Evolutionary conservation across 2,888 invertebrate genomes (phyloP), one percentile per base, ranked within the genome.

Genomic region (Agrochola lota): DNA sequence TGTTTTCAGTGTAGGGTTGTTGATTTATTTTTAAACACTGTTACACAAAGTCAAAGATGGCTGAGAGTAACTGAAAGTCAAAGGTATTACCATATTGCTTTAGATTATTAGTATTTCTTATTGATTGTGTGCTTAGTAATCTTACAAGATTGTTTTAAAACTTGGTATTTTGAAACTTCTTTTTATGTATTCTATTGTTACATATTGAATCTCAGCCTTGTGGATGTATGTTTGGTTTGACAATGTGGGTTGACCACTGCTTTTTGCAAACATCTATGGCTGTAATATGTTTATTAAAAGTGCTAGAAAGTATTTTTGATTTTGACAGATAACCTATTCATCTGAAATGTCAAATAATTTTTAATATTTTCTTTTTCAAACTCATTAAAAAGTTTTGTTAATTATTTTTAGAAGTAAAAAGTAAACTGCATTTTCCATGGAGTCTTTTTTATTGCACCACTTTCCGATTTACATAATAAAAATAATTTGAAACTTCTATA

Each of bases 21-120:
- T 91, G 92, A 93, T 94, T 95, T 94, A 95, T 94, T 95, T 95
- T 94, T 95, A 95, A 93, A 94, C 94, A 90, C 89, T 92, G 86
- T 89, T 91, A 88, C 87, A 91, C 91, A 92, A 90, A 94, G 93
- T 94, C 92, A 95, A 96, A 95, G 94, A 95, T 95, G 95, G 95
- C 95, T 95, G 95, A 92, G 91, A 89, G 75, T 91, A 81, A 88
- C 88, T 90, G 87, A 88, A 90, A 91, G 86, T 90, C 87, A 89
- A 87, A 88, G 87, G 81, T 78, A 89, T 87, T 87, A 88, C 64
- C 86, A 85, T 88, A 84, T 71, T 82, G 77, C 76, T 81, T 85
- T 77, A 78, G 71, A 78, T 83, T 79, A 69, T 74, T 73, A 85
- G 75, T 77, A 81, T 81, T 85, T 81, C 43, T 78, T 82, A 80